Conservation (phyloP, 2,113 vertebrate species). For the Panthera tigris region DNA sequence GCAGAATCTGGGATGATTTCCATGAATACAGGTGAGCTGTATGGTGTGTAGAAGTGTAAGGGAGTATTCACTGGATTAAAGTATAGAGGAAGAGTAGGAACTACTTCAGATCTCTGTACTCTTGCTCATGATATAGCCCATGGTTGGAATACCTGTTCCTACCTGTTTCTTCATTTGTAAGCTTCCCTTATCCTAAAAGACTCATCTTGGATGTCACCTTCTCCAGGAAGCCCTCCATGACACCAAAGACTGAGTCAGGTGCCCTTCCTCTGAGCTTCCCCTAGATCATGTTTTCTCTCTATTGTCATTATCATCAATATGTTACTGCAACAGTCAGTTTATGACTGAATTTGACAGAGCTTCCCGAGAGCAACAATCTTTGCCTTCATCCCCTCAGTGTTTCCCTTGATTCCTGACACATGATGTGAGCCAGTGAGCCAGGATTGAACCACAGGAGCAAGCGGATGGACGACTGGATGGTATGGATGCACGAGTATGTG, state of each 20-base stretch:
- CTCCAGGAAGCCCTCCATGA: not conserved
- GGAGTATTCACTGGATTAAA: not conserved
- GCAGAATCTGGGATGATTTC: not conserved
- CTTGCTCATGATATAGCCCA: not conserved
- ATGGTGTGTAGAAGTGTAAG: accelerated
- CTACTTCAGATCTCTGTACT: not conserved
- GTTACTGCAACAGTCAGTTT: not conserved
- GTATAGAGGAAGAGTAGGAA: accelerated
- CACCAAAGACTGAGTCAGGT: not conserved
- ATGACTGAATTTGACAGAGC: not conserved
- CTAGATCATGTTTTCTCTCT: not conserved
- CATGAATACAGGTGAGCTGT: not conserved
- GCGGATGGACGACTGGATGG: accelerated
- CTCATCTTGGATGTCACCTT: not conserved
- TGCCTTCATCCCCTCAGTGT: not conserved
- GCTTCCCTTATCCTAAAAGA: not conserved
- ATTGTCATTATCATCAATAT: not conserved
- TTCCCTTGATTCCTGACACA: not conserved
- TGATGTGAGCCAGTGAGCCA: not conserved
- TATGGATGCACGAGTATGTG: not conserved
- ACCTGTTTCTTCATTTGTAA: not conserved
- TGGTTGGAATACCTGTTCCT: not conserved
- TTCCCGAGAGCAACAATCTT: not conserved
- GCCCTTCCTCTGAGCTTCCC: not conserved
- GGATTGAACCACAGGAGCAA: not conserved